Evolutionary conservation across 2,888 invertebrate genomes (phyloP).

Genomic region (Thyatira batis): DNA sequence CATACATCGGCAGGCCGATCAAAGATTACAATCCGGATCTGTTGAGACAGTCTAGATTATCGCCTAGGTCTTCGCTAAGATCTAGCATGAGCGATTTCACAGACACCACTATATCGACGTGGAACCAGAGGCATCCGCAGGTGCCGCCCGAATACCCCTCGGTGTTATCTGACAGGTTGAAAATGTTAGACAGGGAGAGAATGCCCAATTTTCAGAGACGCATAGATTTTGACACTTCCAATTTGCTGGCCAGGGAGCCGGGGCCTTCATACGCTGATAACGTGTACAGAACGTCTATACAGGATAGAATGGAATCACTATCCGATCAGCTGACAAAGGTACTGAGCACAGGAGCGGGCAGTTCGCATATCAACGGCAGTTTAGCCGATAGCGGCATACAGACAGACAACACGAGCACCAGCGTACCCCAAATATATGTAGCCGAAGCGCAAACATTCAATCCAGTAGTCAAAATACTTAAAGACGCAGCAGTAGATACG

Average conservation of each 20-base stretch:
- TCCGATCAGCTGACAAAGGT: slow-evolving; percentile 76
- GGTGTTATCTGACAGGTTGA: slow-evolving; percentile 69
- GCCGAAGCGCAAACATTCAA: slow-evolving; percentile 44
- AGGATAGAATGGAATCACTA: slow-evolving; percentile 67
- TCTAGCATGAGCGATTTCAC: slow-evolving; percentile 79
- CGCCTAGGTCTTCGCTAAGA: slow-evolving; percentile 72
- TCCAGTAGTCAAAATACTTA: slow-evolving; percentile 51
- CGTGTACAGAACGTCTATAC: slow-evolving; percentile 57
- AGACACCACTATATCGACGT: slow-evolving; percentile 76
- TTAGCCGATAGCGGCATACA: slow-evolving; percentile 76
- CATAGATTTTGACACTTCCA: slow-evolving; percentile 71
- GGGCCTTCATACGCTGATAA: slow-evolving; percentile 65
- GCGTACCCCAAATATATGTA: slow-evolving; percentile 71
- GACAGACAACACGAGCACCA: slow-evolving; percentile 75
- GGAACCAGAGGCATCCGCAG: slow-evolving; percentile 68
- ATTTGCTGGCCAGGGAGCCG: slow-evolving; percentile 52
- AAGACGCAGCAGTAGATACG: slow-evolving; percentile 74
- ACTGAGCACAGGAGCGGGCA: slow-evolving; percentile 69
- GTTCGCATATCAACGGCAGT: slow-evolving; percentile 75
- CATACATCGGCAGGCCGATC: slow-evolving; percentile 69
- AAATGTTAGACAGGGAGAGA: slow-evolving; percentile 63
- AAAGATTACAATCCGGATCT: slow-evolving; percentile 75
- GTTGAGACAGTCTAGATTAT: slow-evolving; percentile 61
- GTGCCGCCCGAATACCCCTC: slow-evolving; percentile 68
- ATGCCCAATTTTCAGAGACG: slow-evolving; percentile 59